Evolutionary conservation across 2,888 invertebrate genomes (phyloP).

Genomic region (Yponomeuta cagnagella): DNA sequence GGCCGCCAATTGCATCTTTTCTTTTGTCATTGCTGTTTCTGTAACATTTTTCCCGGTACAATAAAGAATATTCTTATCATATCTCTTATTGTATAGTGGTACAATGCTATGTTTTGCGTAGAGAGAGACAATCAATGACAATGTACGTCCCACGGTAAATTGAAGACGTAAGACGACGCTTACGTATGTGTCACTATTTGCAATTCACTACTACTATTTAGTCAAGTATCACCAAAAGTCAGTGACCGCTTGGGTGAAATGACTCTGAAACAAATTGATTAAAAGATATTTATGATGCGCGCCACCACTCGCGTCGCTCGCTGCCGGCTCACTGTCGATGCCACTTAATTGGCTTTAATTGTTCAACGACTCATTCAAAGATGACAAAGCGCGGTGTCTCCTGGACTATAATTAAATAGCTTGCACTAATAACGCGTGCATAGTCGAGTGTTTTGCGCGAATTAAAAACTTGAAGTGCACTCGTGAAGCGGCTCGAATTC

Average conservation of each 20-base stretch:
- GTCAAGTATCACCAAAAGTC: slow-evolving; percentile 21
- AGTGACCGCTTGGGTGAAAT: slow-evolving; percentile 46
- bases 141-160: background rate
- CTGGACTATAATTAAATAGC: slow-evolving; percentile 8
- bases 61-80: no score
- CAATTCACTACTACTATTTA: slow-evolving; percentile 26
- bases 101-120: background rate
- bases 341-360: slow-evolving; percentile 65
- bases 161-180: slow-evolving; percentile 20
- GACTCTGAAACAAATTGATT: slow-evolving; percentile 61
- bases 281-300: slow-evolving; percentile 56
- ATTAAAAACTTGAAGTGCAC: background rate
- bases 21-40: no score
- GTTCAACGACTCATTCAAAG: slow-evolving; percentile 25
- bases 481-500: background rate
- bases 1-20: no score
- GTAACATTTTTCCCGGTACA: no score
- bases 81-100: no score
- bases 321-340: slow-evolving; percentile 37
- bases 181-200: slow-evolving; percentile 16
- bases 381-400: slow-evolving; percentile 20
- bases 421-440: background rate
- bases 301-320: slow-evolving; percentile 41
- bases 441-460: background rate
- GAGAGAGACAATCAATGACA: background rate